Evolutionary conservation across 1,140 invertebrate species (phyloP), one percentile per base, ranked within the genome.

Genomic region (Ceratoteleas bidentatus): DNA sequence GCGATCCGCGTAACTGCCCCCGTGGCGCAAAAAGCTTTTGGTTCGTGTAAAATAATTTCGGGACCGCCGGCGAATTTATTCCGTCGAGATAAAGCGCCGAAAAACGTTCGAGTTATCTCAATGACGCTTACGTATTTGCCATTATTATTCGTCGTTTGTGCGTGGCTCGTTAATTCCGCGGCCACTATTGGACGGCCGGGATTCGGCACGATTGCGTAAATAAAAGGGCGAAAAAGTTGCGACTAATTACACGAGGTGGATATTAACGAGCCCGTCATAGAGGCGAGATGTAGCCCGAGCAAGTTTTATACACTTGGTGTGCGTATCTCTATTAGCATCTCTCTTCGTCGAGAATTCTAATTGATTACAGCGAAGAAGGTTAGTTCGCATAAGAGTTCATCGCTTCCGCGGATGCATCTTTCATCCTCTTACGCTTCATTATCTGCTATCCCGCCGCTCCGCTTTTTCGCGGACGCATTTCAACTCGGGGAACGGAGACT

Each of bases 271-370:
- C 50, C 64, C 38, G 54, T 69, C 69, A 73, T 64, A 73, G 53
- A 64, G 34, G 24, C 14, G 58, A 78, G 57, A 69, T 83, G 62
- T 85, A 89, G 87, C 87, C 88, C 85, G 86, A 74, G 85, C 85
- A 79, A 89, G 84, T 88, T 90, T 77, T 88, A 85, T 86, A 75
- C 45, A 87, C 84, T 87, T 83, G 49, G 66, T 53, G 53, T 34
- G 52, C 79, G 56, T 83, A 86, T 86, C 85, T 87, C 84, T 84
- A 88, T 88, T 88, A 88, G 83, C 84, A 87, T 87, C 86, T 84
- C 79, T 83, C 84, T 88, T 83, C 77, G 85, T 88, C 64, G 76
- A 64, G 83, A 85, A 75, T 86, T 86, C 81, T 88, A 88, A 90
- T 89, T 89, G 87, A 88, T 89, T 90, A 86, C 86, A 88, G 75